Base-by-base conservation (phyloP, 2,113 vertebrate genomes). In the Danionella cerebrum region DNA sequence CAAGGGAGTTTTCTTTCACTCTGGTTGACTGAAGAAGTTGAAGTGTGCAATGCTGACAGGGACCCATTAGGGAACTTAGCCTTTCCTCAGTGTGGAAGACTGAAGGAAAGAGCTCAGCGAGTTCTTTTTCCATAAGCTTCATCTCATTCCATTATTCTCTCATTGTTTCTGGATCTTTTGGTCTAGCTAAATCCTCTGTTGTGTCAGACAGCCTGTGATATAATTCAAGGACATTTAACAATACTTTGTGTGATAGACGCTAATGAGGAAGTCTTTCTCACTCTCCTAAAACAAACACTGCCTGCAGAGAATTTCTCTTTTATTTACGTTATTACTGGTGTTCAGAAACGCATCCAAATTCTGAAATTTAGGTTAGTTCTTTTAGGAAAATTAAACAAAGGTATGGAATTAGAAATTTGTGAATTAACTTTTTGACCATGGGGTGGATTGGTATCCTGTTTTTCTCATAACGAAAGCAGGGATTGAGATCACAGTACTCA, bases 11-110 rank as follows among this genome's bases (percentile, higher is more conserved):
- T 44, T 35, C 14, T 59, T 57, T 75, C 53, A 63, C 55, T 39
- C 35, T 72, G 71, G 69, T 51, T 76, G 74, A 63, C 72, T 76
- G 67, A 69, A 72, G 51, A 71, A 65, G 54, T 59, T 73, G 70
- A 75, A 73, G 65, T 67, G 58, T 29, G 35, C 36, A 18, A 73
- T 68, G 47, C 67, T 73, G 76, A 78, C 73, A 78, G 67, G 35
- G 47, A 71, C 67, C 58, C 76, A 65, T 76, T 70, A 70, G 73
- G 70, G 76, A 73, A 18, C 42, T 27, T 55, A 48, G 62, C 48
- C 64, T 75, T 39, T 52, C 58, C 66, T 70, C 68, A 53, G 35
- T 58, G 44, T 66, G 50, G 12, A 60, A 59, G 45, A 52, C 14
- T 25, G 31, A 16, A 50, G 58, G n/a, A 57, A 77, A 51, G 69